Evolutionary conservation across 2,797 vertebrate genomes (phyloP), one percentile per base, ranked within the genome.

Genomic region (Mormyrus proboscirostris): DNA sequence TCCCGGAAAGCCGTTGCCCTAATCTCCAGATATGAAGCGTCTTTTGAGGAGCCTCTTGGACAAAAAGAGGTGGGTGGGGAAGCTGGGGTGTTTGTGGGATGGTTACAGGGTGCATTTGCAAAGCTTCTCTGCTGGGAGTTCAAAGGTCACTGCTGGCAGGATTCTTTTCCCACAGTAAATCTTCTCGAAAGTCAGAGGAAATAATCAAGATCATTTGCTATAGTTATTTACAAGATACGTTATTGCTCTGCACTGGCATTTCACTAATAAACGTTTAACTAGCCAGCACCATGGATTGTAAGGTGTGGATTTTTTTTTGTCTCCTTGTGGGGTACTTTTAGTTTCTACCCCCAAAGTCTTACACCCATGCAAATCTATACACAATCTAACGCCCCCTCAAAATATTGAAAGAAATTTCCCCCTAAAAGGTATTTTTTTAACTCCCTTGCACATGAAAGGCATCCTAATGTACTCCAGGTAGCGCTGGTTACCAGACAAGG

Each of bases 81-180:
- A 79, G 57, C 62, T 53, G 62, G 22, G 55, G 10, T 12, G 51
- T 51, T 2, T 25, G 10, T 22, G 47, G 87, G 88, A 44, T 25
- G 51, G 62, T 41, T 47, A 47, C 76, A n/a, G 41, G 62, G 29
- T 55, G 38, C 59, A 0, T 89, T 85, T 88, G 89, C 84, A 91
- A 90, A 92, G 88, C 90, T 33, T 51, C 9, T 47, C 86, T 83
- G 12, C 89, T 88, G 55, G 86, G 88, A 87, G 55, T 65, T 69
- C 84, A 87, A 85, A 79, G 88, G 83, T 90, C 55, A 86, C 49
- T 73, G 22, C 89, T 76, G 69, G 85, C 85, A 76, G 55, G 89
- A 62, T 51, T 88, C 49, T 57, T 90, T 90, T 90, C 90, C 89
- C 92, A 92, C 90, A 89, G 82, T 91, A 84, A 89, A 53, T 16